Evolutionary conservation across 2,888 invertebrate genomes (phyloP).

Genomic region (Netelia virgata): DNA sequence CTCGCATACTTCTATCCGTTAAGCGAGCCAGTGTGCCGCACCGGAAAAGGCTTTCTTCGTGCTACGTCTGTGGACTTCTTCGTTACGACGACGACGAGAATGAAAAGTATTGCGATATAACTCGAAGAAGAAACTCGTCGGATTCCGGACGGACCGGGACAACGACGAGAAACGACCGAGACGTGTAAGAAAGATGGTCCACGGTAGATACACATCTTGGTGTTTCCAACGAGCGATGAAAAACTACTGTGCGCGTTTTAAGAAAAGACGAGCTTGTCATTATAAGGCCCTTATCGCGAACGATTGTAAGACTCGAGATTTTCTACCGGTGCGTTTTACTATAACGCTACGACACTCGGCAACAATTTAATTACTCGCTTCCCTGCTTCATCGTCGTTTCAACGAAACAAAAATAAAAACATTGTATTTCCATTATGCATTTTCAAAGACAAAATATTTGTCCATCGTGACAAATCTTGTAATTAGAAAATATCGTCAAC

Average conservation of each 20-base stretch:
- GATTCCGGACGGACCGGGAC: conserved; percentile 34
- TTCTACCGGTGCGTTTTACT: too few relatives aligned
- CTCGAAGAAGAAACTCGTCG: conserved; percentile 56
- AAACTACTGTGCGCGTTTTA: background rate
- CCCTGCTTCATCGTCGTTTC: too few relatives aligned
- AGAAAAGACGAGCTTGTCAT: background rate
- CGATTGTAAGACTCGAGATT: too few relatives aligned
- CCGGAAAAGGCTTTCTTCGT: conserved; percentile 51
- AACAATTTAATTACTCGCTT: too few relatives aligned
- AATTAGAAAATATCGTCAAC: too few relatives aligned
- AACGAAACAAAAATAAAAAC: too few relatives aligned
- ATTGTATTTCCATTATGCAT: too few relatives aligned
- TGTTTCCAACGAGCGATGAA: conserved; percentile 34
- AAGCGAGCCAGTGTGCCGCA: conserved; percentile 57
- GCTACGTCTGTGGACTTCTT: conserved; percentile 57
- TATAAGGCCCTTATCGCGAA: background rate
- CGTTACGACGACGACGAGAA: conserved; percentile 43
- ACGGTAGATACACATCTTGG: conserved; percentile 3
- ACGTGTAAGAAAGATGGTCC: conserved; percentile 31
- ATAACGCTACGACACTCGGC: too few relatives aligned
- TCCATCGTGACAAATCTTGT: too few relatives aligned
- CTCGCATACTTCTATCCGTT: conserved; percentile 53
- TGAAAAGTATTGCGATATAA: conserved; percentile 64
- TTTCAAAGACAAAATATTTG: too few relatives aligned
- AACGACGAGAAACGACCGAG: conserved; percentile 54